Evolutionary conservation across 2,797 vertebrate species (phyloP).

Genomic region (Darevskia mixta): DNA sequence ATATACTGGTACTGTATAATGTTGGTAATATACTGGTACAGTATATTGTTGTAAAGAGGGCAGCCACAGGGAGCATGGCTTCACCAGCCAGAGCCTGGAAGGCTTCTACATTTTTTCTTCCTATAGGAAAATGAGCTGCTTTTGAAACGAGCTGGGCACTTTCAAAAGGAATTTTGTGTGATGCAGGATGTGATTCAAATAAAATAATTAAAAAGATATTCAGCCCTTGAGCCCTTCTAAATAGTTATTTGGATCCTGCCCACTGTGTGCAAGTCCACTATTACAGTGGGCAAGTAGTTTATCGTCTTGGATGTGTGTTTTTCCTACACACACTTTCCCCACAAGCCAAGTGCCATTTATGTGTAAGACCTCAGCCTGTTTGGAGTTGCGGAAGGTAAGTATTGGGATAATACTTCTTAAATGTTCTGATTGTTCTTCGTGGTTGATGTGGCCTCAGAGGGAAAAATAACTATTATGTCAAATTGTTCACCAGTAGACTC

Average conservation of each 20-base stretch:
- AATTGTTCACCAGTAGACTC: background rate
- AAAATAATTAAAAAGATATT: background rate
- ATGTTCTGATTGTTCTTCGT: background rate
- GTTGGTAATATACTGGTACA: slow-evolving; percentile 11
- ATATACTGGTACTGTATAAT: background rate
- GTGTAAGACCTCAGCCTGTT: no score
- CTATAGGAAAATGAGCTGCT: background rate
- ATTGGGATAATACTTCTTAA: background rate
- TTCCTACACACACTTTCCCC: background rate
- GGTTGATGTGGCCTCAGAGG: background rate
- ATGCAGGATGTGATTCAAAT: background rate
- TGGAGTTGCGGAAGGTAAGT: background rate
- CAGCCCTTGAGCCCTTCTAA: no score
- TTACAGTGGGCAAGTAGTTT: background rate
- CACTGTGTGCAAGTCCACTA: no score
- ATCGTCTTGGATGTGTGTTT: background rate
- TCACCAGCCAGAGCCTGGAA: background rate
- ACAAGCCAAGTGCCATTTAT: background rate
- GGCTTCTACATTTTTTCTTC: background rate
- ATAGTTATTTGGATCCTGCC: background rate
- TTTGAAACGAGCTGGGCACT: background rate
- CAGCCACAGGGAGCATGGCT: background rate
- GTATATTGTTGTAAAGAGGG: background rate
- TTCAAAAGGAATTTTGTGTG: background rate
- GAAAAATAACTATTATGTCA: background rate